Evolutionary conservation across 1,140 invertebrate species (phyloP).

Genomic region (Penaeus chinensis): DNA sequence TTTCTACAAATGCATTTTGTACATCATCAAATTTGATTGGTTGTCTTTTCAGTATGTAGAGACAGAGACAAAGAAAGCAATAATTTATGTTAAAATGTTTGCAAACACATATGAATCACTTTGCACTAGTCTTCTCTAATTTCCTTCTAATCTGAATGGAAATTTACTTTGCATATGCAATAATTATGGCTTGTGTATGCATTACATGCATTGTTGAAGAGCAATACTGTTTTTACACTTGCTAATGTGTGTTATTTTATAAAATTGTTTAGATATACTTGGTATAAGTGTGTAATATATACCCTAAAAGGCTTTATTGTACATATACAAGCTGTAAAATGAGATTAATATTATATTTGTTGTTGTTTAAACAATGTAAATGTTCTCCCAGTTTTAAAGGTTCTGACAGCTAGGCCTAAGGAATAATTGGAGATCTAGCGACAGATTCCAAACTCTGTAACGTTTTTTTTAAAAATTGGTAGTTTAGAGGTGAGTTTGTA

Average conservation of each 20-base stretch:
- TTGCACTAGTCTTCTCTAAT: slow-evolving; percentile 52
- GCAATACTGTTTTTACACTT: slow-evolving; percentile 61
- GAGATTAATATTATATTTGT: slow-evolving; percentile 35
- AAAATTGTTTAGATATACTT: slow-evolving; percentile 54
- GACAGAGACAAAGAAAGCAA: slow-evolving; percentile 44
- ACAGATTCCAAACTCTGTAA: too few species aligned
- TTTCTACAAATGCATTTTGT: slow-evolving; percentile 21
- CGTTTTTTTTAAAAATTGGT: slow-evolving; percentile 2
- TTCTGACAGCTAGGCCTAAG: slow-evolving; percentile 20
- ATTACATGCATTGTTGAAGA: slow-evolving; percentile 53
- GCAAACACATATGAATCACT: slow-evolving; percentile 54
- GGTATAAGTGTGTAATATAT: slow-evolving; percentile 56
- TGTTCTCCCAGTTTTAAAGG: slow-evolving; percentile 18
- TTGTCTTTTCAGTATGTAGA: slow-evolving; percentile 10
- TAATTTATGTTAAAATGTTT: slow-evolving; percentile 54
- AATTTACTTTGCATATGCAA: slow-evolving; percentile 56
- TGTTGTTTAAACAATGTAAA: slow-evolving; percentile 22
- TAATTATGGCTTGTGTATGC: slow-evolving; percentile 58
- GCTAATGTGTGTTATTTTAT: slow-evolving; percentile 58
- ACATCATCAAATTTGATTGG: slow-evolving; percentile 5
- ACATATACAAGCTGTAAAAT: slow-evolving; percentile 47
- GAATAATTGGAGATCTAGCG: neutral
- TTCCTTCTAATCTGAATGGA: slow-evolving; percentile 47
- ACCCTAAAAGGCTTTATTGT: slow-evolving; percentile 49
- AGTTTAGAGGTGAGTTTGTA: neutral